These are phyloP conservation scores for Blastobasis lacticolella DNA, from an alignment of 2,888 invertebrate species.

Conservation along the genomic window DNA sequence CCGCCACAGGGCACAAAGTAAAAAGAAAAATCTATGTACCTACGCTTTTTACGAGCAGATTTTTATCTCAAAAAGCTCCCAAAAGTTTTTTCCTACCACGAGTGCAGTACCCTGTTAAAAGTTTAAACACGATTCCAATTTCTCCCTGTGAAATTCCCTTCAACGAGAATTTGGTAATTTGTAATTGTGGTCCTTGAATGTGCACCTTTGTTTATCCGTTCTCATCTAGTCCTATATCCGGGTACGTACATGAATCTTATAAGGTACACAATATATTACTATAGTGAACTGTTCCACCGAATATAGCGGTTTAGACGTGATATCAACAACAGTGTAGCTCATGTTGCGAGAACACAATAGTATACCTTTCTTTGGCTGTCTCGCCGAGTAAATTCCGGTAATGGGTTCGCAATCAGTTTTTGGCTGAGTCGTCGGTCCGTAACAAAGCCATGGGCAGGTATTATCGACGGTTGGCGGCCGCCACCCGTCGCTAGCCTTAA, in stretches of 20 bases:
- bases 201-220: too few relatives aligned
- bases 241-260: too few relatives aligned
- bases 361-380: too few relatives aligned
- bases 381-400: not conserved
- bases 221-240: too few relatives aligned
- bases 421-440: slow-evolving; percentile 14
- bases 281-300: too few relatives aligned
- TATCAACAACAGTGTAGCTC: too few relatives aligned
- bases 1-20: too few relatives aligned
- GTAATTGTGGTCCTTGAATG: not conserved
- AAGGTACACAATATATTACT: too few relatives aligned
- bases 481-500: slow-evolving; percentile 32
- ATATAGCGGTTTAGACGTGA: too few relatives aligned
- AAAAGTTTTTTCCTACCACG: not conserved
- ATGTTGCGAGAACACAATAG: too few relatives aligned
- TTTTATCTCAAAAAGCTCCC: not conserved
- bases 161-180: slow-evolving; percentile 1
- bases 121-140: not conserved
- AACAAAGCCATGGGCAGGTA: slow-evolving; percentile 25
- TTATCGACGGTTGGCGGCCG: slow-evolving; percentile 37
- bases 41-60: too few relatives aligned
- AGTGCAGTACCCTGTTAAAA: slow-evolving; percentile 1
- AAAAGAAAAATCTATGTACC: too few relatives aligned
- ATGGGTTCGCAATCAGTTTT: not conserved
- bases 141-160: not conserved